Conservation (phyloP, 2,888 invertebrate species). For the Stegana nigrithorax region DNA sequence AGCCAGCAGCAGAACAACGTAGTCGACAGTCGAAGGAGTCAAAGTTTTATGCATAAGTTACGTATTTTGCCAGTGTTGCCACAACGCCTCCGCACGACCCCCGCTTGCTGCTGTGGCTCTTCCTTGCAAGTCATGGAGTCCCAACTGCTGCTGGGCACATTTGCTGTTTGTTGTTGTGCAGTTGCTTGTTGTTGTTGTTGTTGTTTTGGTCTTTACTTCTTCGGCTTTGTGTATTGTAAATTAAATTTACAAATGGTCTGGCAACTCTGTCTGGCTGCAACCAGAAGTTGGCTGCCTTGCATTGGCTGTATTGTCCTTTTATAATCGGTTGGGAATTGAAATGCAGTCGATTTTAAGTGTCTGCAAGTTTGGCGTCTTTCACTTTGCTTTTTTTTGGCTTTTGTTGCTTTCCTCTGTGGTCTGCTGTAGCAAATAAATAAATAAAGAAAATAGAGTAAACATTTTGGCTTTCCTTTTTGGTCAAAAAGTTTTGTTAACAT, state of each 20-base stretch:
- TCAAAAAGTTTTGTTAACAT: slow-evolving; percentile 46
- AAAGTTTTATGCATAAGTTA: slow-evolving; percentile 32
- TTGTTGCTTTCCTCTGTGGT: no score
- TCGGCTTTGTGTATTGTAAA: slow-evolving; percentile 40
- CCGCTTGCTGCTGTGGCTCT: background rate
- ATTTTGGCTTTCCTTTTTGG: no score
- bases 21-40: no score
- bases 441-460: no score
- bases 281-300: no score
- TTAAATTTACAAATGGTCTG: slow-evolving; percentile 58
- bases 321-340: slow-evolving; percentile 61
- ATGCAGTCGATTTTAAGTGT: slow-evolving; percentile 53
- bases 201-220: background rate
- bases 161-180: slow-evolving; percentile 25
- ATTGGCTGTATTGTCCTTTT: no score
- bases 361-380: slow-evolving; percentile 34
- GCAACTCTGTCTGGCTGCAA: slow-evolving; percentile 37
- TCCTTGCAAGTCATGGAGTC: background rate
- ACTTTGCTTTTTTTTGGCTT: background rate
- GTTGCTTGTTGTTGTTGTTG: slow-evolving; percentile 30
- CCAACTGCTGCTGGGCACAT: no score
- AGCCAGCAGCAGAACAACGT: background rate
- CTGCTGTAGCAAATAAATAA: no score
- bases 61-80: slow-evolving; percentile 30
- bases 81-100: background rate